phyloP scores from a whole-genome alignment of 1,140 invertebrate species.

The Drosophila elegans region DNA sequence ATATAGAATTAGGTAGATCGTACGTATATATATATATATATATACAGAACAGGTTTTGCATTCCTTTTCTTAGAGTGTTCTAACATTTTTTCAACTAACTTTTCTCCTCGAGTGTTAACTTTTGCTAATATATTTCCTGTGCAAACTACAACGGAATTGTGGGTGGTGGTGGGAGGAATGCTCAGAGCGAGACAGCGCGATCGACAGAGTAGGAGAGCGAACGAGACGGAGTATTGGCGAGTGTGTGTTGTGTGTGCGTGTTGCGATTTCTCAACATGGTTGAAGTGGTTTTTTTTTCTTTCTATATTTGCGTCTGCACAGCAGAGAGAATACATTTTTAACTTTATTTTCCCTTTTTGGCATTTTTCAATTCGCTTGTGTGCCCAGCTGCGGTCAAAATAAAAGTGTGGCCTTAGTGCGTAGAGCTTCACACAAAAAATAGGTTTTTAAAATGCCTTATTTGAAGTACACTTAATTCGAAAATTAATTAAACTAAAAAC shows the following conservation, averaged over 20 bases:
- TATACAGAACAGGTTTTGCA: slow-evolving; percentile 16
- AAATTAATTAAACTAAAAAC: too few species aligned
- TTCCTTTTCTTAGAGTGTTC: slow-evolving; percentile 13
- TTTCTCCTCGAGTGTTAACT: slow-evolving; percentile 24
- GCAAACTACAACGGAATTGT: slow-evolving; percentile 29
- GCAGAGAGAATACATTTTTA: slow-evolving; percentile 61
- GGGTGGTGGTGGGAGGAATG: slow-evolving; percentile 32
- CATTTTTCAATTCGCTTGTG: slow-evolving; percentile 24
- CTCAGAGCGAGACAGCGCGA: slow-evolving; percentile 17
- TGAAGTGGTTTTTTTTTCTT: slow-evolving; percentile 12
- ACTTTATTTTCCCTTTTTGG: slow-evolving; percentile 23
- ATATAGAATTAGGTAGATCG: slow-evolving; percentile 18
- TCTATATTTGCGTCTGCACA: slow-evolving; percentile 78
- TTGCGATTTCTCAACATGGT: slow-evolving; percentile 15
- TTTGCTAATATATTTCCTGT: slow-evolving; percentile 23
- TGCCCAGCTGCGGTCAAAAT: slow-evolving; percentile 30
- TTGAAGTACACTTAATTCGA: too few species aligned
- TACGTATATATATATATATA: slow-evolving; percentile 26
- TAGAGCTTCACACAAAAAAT: neutral
- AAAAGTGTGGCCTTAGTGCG: slow-evolving; percentile 11
- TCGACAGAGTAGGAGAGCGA: slow-evolving; percentile 15
- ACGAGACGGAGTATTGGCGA: slow-evolving; percentile 10
- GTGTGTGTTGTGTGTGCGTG: slow-evolving; percentile 11
- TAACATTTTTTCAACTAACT: slow-evolving; percentile 4
- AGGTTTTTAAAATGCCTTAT: neutral